Percentiles rank a stretch among this genome's conserved stretches.
Evolutionary conservation across 2,113 vertebrate genomes (phyloP).

Genomic region (Tiliqua scincoides): DNA sequence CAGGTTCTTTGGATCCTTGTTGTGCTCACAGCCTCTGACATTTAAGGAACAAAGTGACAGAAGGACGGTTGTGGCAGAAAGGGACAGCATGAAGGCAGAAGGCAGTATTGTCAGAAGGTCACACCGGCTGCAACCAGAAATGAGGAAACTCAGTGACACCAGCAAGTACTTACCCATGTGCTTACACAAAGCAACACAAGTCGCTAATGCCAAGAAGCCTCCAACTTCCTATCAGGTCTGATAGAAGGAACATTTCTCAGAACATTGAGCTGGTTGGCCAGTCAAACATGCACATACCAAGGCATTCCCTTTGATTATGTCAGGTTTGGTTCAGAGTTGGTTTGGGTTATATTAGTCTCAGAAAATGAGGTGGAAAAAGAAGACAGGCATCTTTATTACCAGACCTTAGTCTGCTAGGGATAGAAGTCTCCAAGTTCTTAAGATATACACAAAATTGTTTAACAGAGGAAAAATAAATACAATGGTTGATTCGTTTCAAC

Average conservation of each 20-base stretch:
- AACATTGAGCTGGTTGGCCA: neutral
- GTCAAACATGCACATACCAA: neutral
- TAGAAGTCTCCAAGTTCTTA: neutral
- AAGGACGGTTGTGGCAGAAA: conserved; percentile 68
- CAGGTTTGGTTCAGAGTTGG: neutral
- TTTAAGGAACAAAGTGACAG: conserved; percentile 70
- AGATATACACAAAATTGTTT: neutral
- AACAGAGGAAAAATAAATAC: neutral
- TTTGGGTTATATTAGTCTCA: neutral
- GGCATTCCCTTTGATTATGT: neutral
- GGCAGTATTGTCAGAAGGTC: neutral
- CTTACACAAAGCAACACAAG: neutral
- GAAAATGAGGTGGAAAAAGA: neutral
- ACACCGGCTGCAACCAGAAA: conserved; percentile 49
- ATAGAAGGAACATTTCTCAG: neutral
- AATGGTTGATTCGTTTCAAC: neutral
- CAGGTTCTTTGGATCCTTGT: conserved; percentile 76
- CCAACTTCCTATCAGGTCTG: no score
- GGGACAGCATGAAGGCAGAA: conserved; percentile 70
- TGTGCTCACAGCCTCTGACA: conserved; percentile 64
- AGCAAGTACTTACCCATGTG: neutral
- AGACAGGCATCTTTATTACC: neutral
- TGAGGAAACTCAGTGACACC: neutral
- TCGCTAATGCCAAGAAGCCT: conserved; percentile 1
- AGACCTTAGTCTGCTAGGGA: neutral